Evolutionary conservation across 2,113 vertebrate species (phyloP), one percentile per base, ranked within the genome.

Genomic region (Rhadina sibilatrix): DNA sequence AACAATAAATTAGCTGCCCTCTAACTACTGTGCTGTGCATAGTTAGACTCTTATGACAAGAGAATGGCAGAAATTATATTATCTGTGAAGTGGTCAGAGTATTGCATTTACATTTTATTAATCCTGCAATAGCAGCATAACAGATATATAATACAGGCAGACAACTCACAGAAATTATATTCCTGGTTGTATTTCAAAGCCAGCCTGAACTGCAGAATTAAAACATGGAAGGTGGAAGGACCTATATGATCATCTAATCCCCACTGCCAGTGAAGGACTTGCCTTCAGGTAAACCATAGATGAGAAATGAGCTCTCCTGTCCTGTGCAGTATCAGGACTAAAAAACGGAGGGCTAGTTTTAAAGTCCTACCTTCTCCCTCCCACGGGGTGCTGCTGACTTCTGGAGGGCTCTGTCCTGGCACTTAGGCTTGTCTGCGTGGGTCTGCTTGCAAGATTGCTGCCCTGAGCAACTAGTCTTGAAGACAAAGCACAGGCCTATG

Each of bases 401-500:
- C 33, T 77, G 65, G n/a, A 90, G 40, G 52, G 19, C 59, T 83
- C 54, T 66, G 60, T 70, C 78, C 54, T 80, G 79, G 33, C 66
- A 77, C 24, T 50, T 30, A 65, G 15, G 44, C 18, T 0, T 61
- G 50, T 79, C 82, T 91, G 37, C 0, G 0, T 66, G 66, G 75
- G 31, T 64, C 64, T 81, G 71, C 56, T 88, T 70, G 76, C 85
- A 93, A 72, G 64, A 71, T 42, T 86, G 86, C 86, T 83, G 65
- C 69, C 86, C 83, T 89, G 85, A 93, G 69, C 75, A 81, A 27
- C 86, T 71, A 60, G 64, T 11, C 57, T 68, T 60, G 83, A 78
- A 92, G 56, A 93, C 83, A 95, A 96, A 93, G 68, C 61, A 69
- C 35, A 83, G 85, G 52, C 85, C 80, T 89, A 5, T 96, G 93